Percentiles rank a stretch among this genome's conserved stretches.
phyloP scores from a whole-genome alignment of 2,888 invertebrate genomes.

The Campoplex nolae region DNA sequence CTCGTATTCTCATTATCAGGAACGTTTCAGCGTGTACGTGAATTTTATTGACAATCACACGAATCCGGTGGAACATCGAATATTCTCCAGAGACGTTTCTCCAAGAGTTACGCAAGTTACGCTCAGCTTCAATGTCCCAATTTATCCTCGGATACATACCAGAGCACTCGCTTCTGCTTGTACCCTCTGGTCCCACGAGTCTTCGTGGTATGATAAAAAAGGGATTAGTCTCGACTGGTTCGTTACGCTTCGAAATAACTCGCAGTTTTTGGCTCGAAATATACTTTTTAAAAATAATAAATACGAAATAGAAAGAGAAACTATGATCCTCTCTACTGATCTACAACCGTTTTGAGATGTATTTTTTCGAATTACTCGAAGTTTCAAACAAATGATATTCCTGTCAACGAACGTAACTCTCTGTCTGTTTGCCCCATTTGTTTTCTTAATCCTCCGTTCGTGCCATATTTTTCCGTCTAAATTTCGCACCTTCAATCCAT shows the following conservation, averaged over 20 bases:
- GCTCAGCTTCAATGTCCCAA: neutral
- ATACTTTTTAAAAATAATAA: neutral
- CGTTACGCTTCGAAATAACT: too few relatives aligned
- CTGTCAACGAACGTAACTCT: neutral
- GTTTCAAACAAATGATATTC: neutral
- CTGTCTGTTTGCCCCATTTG: neutral
- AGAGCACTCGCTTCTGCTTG: neutral
- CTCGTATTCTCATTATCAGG: conserved; percentile 9
- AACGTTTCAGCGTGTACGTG: neutral
- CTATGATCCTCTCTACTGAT: neutral
- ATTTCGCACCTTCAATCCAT: conserved; percentile 38
- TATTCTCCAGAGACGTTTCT: neutral
- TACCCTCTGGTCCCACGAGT: neutral
- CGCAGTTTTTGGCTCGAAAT: neutral
- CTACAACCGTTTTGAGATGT: neutral
- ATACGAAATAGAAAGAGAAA: neutral
- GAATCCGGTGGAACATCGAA: conserved; percentile 1
- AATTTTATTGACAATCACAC: conserved; percentile 6
- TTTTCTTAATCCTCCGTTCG: neutral
- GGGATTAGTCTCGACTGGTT: neutral
- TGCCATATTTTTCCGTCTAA: neutral
- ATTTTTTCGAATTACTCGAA: neutral
- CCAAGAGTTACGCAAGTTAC: conserved; percentile 10
- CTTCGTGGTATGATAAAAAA: neutral
- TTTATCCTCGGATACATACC: neutral